Evolutionary conservation across 2,113 vertebrate genomes (phyloP).

Genomic region (Hemicordylus capensis): DNA sequence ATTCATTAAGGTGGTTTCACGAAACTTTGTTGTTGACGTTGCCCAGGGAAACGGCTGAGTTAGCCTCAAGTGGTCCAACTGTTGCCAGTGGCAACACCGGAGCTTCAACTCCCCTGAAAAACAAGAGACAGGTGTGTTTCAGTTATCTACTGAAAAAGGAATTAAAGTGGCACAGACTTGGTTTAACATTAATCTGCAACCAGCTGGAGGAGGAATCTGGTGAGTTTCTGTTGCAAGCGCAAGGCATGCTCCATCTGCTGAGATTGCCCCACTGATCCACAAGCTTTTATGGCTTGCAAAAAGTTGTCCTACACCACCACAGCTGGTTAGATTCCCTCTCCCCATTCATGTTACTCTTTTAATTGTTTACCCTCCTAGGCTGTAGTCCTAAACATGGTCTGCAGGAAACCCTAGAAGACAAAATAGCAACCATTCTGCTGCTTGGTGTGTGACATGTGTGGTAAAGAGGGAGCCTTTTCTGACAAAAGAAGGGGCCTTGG

Average conservation of each 20-base stretch:
- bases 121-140: conserved; percentile 26
- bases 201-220: neutral
- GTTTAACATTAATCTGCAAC: neutral
- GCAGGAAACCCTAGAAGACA: neutral
- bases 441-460: too few relatives aligned
- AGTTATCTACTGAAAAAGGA: conserved; percentile 23
- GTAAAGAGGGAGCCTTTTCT: neutral
- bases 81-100: conserved; percentile 55
- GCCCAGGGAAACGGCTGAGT: conserved; percentile 27
- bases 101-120: conserved; percentile 30
- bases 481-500: neutral
- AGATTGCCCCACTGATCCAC: neutral
- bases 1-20: conserved; percentile 8
- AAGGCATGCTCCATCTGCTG: too few relatives aligned
- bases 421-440: neutral
- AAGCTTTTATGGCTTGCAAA: neutral
- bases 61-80: conserved; percentile 35
- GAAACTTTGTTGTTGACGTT: conserved; percentile 31
- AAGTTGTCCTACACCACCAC: neutral
- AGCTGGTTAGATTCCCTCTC: too few relatives aligned
- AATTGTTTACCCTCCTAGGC: neutral
- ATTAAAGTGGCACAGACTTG: neutral
- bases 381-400: neutral
- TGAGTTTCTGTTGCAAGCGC: too few relatives aligned
- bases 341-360: neutral